Base-by-base conservation (phyloP, 2,797 vertebrate genomes). In the Podarcis lilfordi region DNA sequence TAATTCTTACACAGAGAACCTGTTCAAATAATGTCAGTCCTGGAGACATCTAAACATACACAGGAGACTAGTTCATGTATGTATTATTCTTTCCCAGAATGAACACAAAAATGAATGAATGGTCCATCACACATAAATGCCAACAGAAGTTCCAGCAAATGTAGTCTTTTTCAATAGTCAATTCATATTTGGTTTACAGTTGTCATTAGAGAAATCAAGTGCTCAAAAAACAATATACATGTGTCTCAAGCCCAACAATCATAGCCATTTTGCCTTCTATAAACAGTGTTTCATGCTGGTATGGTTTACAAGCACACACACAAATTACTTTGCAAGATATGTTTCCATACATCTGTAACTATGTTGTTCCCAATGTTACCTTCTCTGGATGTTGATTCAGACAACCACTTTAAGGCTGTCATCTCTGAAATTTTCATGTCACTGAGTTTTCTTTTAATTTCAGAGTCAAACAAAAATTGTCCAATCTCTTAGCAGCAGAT, bases 321-420 rank as follows among this genome's bases (percentile, higher is more conserved):
- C 68, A 69, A 64, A 29, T 59, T 13, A 50, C 32, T 76, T 43
- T 69, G 27, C 25, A 81, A 10, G 9, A 72, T 27, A 37, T 79
- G 2, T 50, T 50, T 77, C 9, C 71, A 43, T 25, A 43, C 4
- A 55, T 15, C 76, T 9, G 0, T 7, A 0, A 59, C 0, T n/a
- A 50, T 23, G 64, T 76, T n/a, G 61, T 88, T 35, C 68, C 17
- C 23, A 21, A 11, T 86, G 21, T 94, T 92, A 94, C 93, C 91
- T 93, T 43, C 23, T 50, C 76, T 37, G 15, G 35, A 27, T 43
- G 71, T 25, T 75, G 88, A 21, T 79, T 50, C 45, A 71, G 68
- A 35, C 25, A 91, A 59, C 45, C 4, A 37, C n/a, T 29, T 21
- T 3, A 25, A 0, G 40, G 37, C 19, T 86, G 76, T 29, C n/a